Percentiles rank a stretch among this genome's conserved stretches.
These are phyloP conservation scores for Myodes glareolus DNA, from an alignment of 2,113 vertebrate genomes.

Conservation along the genomic window DNA sequence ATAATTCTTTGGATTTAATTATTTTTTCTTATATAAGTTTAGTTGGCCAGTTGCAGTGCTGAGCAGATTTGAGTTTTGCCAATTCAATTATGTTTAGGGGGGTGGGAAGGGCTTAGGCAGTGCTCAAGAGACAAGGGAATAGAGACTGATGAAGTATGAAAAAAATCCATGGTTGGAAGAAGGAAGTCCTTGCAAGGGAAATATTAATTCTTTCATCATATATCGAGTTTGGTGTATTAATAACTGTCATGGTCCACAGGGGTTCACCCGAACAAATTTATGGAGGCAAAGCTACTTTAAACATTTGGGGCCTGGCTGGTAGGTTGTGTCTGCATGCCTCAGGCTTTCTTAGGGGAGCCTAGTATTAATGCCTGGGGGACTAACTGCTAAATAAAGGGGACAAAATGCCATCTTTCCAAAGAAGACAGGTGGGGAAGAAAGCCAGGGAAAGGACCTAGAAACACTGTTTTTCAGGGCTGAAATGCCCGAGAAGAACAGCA, in stretches of 20 bases:
- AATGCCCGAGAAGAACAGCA: neutral
- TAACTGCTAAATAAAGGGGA: neutral
- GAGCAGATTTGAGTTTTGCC: neutral
- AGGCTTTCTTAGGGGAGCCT: neutral
- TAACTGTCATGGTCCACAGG: constrained; percentile 13
- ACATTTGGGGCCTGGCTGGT: neutral
- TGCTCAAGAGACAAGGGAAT: neutral
- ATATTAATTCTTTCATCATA: neutral
- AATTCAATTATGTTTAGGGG: neutral
- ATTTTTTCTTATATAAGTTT: neutral
- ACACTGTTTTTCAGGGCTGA: neutral
- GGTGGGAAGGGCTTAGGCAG: neutral
- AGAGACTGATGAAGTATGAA: neutral
- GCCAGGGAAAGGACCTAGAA: neutral
- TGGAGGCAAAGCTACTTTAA: neutral
- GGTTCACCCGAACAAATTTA: neutral
- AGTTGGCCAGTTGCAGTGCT: neutral
- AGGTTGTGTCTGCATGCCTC: neutral
- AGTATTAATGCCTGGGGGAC: neutral
- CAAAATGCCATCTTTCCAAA: neutral
- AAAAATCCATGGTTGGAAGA: constrained; percentile 32
- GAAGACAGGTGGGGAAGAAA: neutral
- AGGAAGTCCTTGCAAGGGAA: neutral
- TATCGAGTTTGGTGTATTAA: constrained; percentile 21
- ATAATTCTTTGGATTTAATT: neutral